These are phyloP conservation scores for Cephus pygmeus DNA, from an alignment of 2,888 invertebrate genomes.

Conservation along the genomic window DNA sequence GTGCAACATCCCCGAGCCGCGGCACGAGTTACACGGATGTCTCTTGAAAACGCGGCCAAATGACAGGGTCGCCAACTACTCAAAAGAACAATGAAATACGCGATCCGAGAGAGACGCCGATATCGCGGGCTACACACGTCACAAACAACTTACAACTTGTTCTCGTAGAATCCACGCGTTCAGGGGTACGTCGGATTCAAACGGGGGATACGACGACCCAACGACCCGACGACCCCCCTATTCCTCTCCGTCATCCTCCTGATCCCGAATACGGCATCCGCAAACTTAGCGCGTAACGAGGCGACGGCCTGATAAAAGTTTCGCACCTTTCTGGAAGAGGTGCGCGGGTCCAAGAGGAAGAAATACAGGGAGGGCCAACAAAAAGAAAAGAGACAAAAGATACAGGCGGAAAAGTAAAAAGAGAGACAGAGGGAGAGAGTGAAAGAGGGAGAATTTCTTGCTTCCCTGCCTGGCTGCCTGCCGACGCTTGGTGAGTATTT, in stretches of 20 bases:
- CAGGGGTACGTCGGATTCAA: not conserved
- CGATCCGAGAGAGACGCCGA: not conserved
- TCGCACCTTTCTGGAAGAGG: not conserved
- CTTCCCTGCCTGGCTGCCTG: not conserved
- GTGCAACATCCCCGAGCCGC: slow-evolving; percentile 27
- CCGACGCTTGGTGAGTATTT: slow-evolving; percentile 3
- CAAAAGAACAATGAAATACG: not conserved
- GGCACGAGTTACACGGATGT: not conserved
- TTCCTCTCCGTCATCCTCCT: not conserved
- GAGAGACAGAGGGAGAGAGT: not conserved
- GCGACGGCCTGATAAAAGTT: slow-evolving; percentile 3
- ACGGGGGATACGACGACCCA: not conserved
- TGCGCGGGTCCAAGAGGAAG: not conserved
- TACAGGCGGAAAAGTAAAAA: not conserved
- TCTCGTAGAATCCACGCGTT: not conserved
- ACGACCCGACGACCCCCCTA: not conserved
- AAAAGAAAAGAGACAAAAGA: not conserved
- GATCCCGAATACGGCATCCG: not conserved
- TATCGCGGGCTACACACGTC: not conserved
- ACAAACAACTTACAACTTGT: not conserved
- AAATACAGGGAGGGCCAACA: not conserved
- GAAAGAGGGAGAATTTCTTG: not conserved
- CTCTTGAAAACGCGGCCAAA: not conserved
- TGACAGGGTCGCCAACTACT: not conserved
- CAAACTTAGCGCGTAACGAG: slow-evolving; percentile 1